phyloP scores from a whole-genome alignment of 2,888 invertebrate species.

The Melipona beecheii region DNA sequence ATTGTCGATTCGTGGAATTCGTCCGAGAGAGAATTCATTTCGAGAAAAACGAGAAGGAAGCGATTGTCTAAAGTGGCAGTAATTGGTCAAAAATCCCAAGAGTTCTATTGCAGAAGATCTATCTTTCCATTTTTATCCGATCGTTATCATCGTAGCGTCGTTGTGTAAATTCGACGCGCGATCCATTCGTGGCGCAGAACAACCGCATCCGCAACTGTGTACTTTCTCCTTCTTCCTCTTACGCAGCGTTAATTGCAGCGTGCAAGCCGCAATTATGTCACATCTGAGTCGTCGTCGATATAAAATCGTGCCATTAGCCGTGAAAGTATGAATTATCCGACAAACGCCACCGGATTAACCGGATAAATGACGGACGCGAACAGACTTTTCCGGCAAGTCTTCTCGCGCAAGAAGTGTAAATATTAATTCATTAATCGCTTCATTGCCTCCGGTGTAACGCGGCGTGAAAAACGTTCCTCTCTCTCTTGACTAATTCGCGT shows the following conservation, averaged over 20 bases:
- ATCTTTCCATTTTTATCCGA: not conserved
- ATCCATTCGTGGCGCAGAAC: not conserved
- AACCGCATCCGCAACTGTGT: not conserved
- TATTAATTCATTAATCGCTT: slow-evolving; percentile 34
- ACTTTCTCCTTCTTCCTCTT: slow-evolving; percentile 13
- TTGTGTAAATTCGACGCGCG: not conserved
- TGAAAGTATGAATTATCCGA: slow-evolving; percentile 21
- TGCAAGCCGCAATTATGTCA: slow-evolving; percentile 17
- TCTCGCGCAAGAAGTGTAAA: slow-evolving; percentile 34
- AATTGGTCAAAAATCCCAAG: not conserved
- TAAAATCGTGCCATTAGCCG: slow-evolving; percentile 20
- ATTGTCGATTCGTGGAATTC: not conserved
- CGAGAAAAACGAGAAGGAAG: not conserved
- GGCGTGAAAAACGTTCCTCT: not conserved
- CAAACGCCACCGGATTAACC: slow-evolving; percentile 14
- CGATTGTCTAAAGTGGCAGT: not conserved
- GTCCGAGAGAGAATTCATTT: not conserved
- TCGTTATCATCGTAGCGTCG: not conserved
- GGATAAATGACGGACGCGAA: slow-evolving; percentile 10
- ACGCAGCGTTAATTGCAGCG: slow-evolving; percentile 13
- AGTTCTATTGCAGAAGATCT: not conserved
- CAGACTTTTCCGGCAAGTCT: not conserved
- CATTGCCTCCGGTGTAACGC: not conserved
- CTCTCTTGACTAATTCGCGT: not conserved
- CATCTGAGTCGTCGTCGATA: slow-evolving; percentile 10